Evolutionary conservation across 1,140 invertebrate species (phyloP), one percentile per base, ranked within the genome.

Genomic region (Diorhabda carinulata): DNA sequence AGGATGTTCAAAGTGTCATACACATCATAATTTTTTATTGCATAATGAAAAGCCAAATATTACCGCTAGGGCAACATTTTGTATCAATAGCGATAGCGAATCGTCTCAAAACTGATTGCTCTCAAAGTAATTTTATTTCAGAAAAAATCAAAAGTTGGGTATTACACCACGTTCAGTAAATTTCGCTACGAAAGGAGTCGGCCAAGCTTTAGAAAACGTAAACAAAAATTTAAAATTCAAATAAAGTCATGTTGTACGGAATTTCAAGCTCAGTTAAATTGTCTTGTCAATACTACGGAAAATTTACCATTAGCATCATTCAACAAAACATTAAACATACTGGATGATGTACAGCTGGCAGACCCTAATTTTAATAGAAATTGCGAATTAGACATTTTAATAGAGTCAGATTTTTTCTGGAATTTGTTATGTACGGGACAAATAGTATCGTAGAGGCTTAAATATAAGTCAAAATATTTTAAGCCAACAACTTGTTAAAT

Each of bases 321-420:
- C 42, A 44, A 44, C 3, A 64, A 10, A 47, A 10, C 5, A 64
- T 10, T 72, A 6, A 67, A 70, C 42, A 72, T 72, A 57, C 71
- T 64, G 8, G 4, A 57, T 6, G 60, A 67, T 66, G 44, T 71
- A 6, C 44, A 65, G 56, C 52, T 73, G 5, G 63, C 72, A 41
- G 69, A 73, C 57, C 70, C 66, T 40, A 42, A 64, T 41, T 73
- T 71, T 65, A 40, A 68, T 10, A 42, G 10, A 57, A 40, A 62
- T 8, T 3, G 57, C 8, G 8, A 61, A 10, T 64, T 75, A 10
- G 74, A 75, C 57, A 58, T 74, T 25, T 60, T 76, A 8, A 10
- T 72, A 57, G 70, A 69, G 7, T 57, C 66, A 5, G 70, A 70
- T 9, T 45, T 74, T 45, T 75, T 75, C 44, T 65, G 65, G 57